Percentiles rank a stretch among this genome's conserved stretches.
These are phyloP conservation scores for Parazoanthus atlanticus DNA, from an alignment of 92 coral and sea anemone genomes.

Conservation along the genomic window DNA sequence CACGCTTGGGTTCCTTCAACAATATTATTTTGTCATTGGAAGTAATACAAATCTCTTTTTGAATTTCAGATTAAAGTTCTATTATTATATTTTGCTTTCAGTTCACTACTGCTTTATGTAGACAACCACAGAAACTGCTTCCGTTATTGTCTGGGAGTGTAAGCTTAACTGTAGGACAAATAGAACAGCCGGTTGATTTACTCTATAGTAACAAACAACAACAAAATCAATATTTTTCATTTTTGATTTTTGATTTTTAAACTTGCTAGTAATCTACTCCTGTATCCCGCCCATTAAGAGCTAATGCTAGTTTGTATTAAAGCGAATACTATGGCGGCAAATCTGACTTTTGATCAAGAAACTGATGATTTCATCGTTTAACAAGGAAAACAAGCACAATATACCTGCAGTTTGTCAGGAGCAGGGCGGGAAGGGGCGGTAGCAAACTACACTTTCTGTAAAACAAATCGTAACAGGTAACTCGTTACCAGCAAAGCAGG, in stretches of 20 bases:
- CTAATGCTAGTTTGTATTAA: neutral
- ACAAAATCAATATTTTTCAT: no score
- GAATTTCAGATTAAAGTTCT: neutral
- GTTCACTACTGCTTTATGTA: neutral
- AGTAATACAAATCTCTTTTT: neutral
- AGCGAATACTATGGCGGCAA: neutral
- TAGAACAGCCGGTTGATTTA: no score
- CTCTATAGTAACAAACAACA: no score
- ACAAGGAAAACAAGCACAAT: neutral
- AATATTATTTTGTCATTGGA: neutral
- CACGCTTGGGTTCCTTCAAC: neutral
- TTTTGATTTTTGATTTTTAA: neutral
- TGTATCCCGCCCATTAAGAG: neutral
- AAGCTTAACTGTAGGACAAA: no score
- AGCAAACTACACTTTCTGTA: neutral
- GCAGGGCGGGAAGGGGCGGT: neutral
- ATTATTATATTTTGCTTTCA: neutral
- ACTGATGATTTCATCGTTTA: constrained; percentile 11
- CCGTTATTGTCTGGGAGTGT: no score
- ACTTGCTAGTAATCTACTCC: neutral
- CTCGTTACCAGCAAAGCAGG: neutral
- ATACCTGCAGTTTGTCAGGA: neutral
- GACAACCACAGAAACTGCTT: no score
- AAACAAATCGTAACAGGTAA: neutral
- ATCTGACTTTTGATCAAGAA: neutral